Evolutionary conservation across 2,113 vertebrate species (phyloP).

Genomic region (Rhynchomys soricoides): DNA sequence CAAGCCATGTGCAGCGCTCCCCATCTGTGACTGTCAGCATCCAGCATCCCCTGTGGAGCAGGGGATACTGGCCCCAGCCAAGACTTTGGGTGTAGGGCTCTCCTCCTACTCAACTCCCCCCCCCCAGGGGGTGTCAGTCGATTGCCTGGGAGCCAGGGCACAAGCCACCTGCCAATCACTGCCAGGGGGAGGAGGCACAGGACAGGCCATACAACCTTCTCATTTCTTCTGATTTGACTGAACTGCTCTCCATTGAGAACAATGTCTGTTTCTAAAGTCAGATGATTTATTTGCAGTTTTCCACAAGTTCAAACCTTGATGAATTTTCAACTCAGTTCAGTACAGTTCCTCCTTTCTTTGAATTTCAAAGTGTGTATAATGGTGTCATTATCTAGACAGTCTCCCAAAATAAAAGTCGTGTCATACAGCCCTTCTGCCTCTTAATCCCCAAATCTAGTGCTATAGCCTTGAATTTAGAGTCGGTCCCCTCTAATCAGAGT

Average conservation of each 20-base stretch:
- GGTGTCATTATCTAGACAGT: not conserved
- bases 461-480: not conserved
- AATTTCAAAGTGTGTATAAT: not conserved
- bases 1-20: no score
- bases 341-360: not conserved
- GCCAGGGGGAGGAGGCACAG: no score
- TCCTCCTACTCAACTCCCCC: no score
- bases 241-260: not conserved
- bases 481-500: not conserved
- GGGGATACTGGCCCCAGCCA: no score
- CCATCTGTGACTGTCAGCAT: no score
- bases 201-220: no score
- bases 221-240: conserved; percentile 32
- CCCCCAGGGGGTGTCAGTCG: no score
- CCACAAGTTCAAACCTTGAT: not conserved
- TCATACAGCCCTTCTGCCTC: not conserved
- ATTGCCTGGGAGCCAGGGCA: no score
- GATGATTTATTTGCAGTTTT: not conserved
- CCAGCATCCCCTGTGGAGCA: no score
- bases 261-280: conserved; percentile 1
- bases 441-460: not conserved
- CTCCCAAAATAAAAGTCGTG: not conserved
- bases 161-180: no score
- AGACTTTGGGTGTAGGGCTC: no score
- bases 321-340: not conserved